phyloP scores from a whole-genome alignment of 2,797 vertebrate genomes.

The Morelia viridis region DNA sequence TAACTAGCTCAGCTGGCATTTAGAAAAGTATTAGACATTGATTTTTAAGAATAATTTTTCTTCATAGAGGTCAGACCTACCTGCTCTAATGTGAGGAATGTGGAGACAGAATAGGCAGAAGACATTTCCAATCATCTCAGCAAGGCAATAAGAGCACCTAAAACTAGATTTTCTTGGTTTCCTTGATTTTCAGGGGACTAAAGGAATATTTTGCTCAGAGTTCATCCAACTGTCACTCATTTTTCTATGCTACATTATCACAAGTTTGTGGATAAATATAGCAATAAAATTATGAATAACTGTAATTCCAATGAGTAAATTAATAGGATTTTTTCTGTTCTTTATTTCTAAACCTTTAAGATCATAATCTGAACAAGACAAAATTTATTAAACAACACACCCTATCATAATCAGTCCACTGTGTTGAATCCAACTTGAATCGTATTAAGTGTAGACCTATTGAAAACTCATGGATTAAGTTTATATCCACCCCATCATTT shows the following conservation, averaged over 20 bases:
- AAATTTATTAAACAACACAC: background rate
- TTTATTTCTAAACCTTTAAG: background rate
- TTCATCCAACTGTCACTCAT: background rate
- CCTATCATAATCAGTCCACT: background rate
- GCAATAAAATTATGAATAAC: background rate
- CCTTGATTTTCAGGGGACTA: background rate
- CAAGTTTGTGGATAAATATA: background rate
- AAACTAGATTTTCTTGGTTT: background rate
- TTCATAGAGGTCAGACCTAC: background rate
- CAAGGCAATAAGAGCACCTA: background rate
- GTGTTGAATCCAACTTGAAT: background rate
- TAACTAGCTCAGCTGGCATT: background rate
- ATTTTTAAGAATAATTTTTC: background rate
- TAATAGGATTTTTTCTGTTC: background rate
- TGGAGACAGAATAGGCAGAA: background rate
- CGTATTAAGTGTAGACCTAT: background rate
- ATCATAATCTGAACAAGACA: background rate
- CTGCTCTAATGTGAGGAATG: background rate
- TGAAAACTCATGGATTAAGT: background rate
- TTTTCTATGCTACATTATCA: background rate
- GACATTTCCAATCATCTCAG: background rate
- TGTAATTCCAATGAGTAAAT: background rate
- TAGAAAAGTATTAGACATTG: background rate
- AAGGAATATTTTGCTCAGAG: background rate
- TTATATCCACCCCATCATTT: background rate